These are phyloP conservation scores for Agrenia bidenticulata DNA, from an alignment of 2,888 invertebrate species.

Conservation along the genomic window DNA sequence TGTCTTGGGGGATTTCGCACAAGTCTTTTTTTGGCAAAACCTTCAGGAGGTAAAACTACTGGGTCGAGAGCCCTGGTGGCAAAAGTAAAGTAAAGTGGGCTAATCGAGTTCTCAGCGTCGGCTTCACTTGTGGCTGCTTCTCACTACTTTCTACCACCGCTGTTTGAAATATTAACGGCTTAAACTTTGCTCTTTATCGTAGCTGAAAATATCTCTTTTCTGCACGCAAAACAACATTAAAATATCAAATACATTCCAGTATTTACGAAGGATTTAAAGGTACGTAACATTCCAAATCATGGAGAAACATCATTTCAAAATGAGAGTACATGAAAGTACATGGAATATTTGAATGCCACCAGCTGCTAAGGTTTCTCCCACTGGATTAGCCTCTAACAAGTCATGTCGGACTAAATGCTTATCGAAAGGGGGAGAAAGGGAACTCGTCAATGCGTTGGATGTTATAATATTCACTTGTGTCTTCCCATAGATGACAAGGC, in stretches of 20 bases:
- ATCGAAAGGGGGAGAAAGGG: too few species aligned
- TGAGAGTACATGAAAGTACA: too few species aligned
- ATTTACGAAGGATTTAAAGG: too few species aligned
- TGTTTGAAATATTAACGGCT: background rate
- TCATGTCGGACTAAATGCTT: too few species aligned
- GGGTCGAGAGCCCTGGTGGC: background rate
- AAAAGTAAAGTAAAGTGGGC: conserved; percentile 11
- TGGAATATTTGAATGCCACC: too few species aligned
- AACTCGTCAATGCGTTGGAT: too few species aligned
- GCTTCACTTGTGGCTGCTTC: background rate
- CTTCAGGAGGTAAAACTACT: background rate
- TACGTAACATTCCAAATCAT: too few species aligned
- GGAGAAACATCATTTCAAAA: too few species aligned
- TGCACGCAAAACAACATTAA: background rate
- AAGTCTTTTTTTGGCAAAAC: conserved; percentile 1
- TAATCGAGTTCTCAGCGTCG: conserved; percentile 7
- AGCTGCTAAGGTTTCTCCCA: too few species aligned
- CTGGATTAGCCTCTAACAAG: too few species aligned
- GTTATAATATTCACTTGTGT: too few species aligned
- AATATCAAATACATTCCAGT: too few species aligned
- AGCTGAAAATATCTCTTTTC: background rate
- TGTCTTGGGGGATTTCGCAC: conserved; percentile 5
- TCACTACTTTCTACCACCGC: background rate
- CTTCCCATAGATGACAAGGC: background rate
- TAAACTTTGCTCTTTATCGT: background rate